phyloP scores from a whole-genome alignment of 2,113 vertebrate species.

The Scalopus aquaticus region DNA sequence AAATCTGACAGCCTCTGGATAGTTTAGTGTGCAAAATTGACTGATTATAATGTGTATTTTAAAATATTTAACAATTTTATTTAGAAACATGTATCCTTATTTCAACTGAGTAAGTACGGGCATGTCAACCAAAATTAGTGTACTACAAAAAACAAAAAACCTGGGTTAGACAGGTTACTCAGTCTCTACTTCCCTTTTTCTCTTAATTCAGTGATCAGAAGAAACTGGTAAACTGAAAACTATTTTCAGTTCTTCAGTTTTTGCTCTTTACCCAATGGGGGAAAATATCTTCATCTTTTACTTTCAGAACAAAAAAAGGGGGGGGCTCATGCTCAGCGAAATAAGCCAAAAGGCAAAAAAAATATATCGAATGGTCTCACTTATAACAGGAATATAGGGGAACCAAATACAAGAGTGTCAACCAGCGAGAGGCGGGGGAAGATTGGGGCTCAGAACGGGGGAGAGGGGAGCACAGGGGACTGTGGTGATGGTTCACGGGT shows the following conservation, averaged over 20 bases:
- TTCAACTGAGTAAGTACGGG: not conserved
- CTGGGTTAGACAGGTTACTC: not conserved
- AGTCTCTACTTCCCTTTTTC: not conserved
- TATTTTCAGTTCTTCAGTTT: conserved; percentile 21
- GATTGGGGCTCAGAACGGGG: too few relatives aligned
- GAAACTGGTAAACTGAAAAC: not conserved
- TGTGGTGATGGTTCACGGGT: too few relatives aligned
- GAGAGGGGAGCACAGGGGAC: too few relatives aligned
- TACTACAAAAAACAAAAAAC: not conserved
- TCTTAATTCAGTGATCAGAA: not conserved
- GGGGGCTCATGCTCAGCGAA: too few relatives aligned
- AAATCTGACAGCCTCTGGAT: not conserved
- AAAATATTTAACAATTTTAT: not conserved
- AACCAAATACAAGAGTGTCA: too few relatives aligned
- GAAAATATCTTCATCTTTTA: not conserved
- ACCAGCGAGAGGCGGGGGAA: too few relatives aligned
- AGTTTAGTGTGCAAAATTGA: not conserved
- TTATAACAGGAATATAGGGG: too few relatives aligned
- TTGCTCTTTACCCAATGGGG: not conserved
- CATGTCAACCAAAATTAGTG: conserved; percentile 19
- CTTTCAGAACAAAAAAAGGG: conserved; percentile 15
- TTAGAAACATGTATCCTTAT: not conserved
- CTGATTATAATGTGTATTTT: not conserved
- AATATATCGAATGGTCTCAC: too few relatives aligned
- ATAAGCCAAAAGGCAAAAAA: too few relatives aligned